Base-by-base conservation (phyloP, 2,888 invertebrate species). In the Psococerastis gibbosa region DNA sequence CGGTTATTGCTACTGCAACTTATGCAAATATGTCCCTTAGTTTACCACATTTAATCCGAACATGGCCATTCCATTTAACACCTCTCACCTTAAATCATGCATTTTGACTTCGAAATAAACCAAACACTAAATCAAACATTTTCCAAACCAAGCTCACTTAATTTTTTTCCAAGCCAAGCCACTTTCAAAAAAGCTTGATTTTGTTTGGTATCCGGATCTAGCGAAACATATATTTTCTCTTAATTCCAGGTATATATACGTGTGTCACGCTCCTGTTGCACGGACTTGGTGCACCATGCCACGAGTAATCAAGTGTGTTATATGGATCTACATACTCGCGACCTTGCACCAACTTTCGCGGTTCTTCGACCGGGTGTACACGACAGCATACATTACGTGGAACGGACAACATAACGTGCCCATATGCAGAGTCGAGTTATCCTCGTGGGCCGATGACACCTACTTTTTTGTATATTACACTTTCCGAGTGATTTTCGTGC, bases 401-500 rank as follows among this genome's bases (percentile, higher is more conserved):
- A 70, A 74, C 42, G 73, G 74, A 3, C 67, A 69, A 50, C 64
- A 51, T 34, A 49, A 68, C n/a, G 73, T 75, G 43, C 64, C 68
- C 50, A 79, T 79, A 1, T 81, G 81, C 42, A 51, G 47, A 44
- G 54, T 55, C 42, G 51, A 47, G 46, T 69, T 71, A 48, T 75
- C 84, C 2, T 58, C 68, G 3, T 85, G 85, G 84, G 78, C 87
- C 41, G 59, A 61, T 31, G 75, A 84, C 59, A 64, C 77, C 4
- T 94, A 88, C 64, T 92, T 75, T 65, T 78, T 79, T 46, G 68
- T 74, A 8, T 87, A 83, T 62, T 85, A 71, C 64, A 73, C 79
- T 56, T 91, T 89, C 60, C 71, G 94, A 11, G 84, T 91, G 9
- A 63, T 92, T 5, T 88, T 87, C 61, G 88, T 94, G n/a, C 88